Evolutionary conservation across 2,113 vertebrate genomes (phyloP), one percentile per base, ranked within the genome.

Genomic region (Triplophysa siluroides): DNA sequence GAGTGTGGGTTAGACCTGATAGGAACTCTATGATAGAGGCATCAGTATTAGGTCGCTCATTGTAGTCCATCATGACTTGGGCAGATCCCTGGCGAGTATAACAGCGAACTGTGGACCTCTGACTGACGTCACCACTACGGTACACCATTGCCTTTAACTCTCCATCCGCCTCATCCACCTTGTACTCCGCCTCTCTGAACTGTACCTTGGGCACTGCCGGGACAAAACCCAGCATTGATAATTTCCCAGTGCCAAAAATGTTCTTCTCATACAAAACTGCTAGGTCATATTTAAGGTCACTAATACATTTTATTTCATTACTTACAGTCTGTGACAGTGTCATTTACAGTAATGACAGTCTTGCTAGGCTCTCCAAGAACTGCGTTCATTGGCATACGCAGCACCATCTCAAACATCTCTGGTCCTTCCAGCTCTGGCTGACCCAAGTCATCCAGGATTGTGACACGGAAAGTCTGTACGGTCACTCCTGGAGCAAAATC

Each of bases 401-500:
- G 88, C 74, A 95, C 89, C 8, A 95, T 88, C 87, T 96, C 93
- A 90, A 95, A 96, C 50, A 79, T 93, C 89, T 96, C 93, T 0
- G 61, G 90, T 0, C 95, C 95, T 84, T 98, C 95, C 64, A 95
- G 88, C 84, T 93, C 80, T 0, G 95, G 93, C 78, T 93, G 92
- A 19, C 90, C 91, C 84, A 93, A 84, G 81, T 96, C 95, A 83
- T 94, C 92, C 66, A 95, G 89, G 79, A 95, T 93, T n/a, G 91
- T 95, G 73, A 95, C 94, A 45, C 64, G 90, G 78, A 96, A 93
- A 0, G 91, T 94, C 88, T 95, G 94, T 92, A 93, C 88, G 2
- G 87, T 92, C 26, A 95, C 92, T 12, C 94, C 95, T 0, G 93
- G 94, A 29, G 91, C 90, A 83, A 97, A 98, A 87, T 94, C 92